Conservation (phyloP, 2,797 vertebrate genomes). For the Protosalanx chinensis region DNA sequence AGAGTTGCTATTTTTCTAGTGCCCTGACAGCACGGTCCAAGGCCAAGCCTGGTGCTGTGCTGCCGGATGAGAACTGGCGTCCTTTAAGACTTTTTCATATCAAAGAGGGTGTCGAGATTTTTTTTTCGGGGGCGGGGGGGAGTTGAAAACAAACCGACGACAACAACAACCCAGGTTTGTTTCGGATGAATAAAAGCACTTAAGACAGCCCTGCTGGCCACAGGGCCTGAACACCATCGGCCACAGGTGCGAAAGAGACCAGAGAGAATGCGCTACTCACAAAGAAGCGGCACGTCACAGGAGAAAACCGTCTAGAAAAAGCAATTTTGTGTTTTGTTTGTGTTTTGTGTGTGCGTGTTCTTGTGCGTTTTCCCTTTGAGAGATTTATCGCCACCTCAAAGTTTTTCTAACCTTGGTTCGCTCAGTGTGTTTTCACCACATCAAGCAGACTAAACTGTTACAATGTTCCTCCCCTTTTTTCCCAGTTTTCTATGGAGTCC, state of each 20-base stretch:
- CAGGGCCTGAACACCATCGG: conserved; percentile 85
- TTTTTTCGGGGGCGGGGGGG: background rate
- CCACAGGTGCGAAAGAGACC: conserved; percentile 80
- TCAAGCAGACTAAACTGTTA: conserved; percentile 81
- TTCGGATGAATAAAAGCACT: conserved; percentile 72
- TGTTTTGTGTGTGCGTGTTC: conserved; percentile 29
- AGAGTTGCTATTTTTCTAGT: conserved; percentile 21
- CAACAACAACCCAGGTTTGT: conserved; percentile 7
- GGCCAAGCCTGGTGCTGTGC: conserved; percentile 37
- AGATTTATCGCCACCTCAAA: conserved; percentile 60
- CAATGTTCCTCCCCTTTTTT: conserved; percentile 78
- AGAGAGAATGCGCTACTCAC: conserved; percentile 53
- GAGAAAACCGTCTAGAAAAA: conserved; percentile 72
- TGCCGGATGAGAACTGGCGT: conserved; percentile 17
- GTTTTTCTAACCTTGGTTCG: conserved; percentile 82
- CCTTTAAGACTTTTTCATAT: conserved; percentile 23
- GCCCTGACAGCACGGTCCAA: conserved; percentile 46
- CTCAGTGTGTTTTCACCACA: conserved; percentile 77
- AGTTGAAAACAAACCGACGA: conserved; percentile 27
- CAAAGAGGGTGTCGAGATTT: conserved; percentile 5
- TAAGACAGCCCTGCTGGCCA: conserved; percentile 84
- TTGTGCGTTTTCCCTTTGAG: conserved; percentile 60
- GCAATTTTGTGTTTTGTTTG: conserved; percentile 77
- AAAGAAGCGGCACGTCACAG: conserved; percentile 80
- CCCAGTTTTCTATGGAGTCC: conserved; percentile 12